Evolutionary conservation across 1,140 invertebrate genomes (phyloP).

Genomic region (Bombus vancouverensis): DNA sequence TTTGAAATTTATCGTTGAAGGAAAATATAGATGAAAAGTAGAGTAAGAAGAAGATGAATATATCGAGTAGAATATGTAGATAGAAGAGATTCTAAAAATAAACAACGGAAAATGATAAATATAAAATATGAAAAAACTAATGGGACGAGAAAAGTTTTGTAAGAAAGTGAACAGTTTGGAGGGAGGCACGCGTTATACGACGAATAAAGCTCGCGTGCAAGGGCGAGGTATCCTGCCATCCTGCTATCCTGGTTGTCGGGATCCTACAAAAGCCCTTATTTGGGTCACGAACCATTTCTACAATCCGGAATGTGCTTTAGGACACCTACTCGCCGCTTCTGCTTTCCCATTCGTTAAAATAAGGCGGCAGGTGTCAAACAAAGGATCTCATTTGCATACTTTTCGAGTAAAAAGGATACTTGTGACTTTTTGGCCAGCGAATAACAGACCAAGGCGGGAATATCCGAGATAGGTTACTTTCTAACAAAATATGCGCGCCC

Average conservation of each 20-base stretch:
- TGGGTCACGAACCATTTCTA: constrained; percentile 78
- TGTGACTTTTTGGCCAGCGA: neutral
- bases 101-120: neutral
- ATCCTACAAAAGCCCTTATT: constrained; percentile 83
- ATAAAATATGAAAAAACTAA: neutral
- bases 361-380: constrained; percentile 82
- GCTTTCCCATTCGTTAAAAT: constrained; percentile 78
- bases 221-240: constrained; percentile 48
- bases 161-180: neutral
- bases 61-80: too few species aligned
- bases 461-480: neutral
- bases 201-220: constrained; percentile 67
- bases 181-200: neutral
- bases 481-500: constrained; percentile 71
- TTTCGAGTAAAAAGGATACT: constrained; percentile 54
- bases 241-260: constrained; percentile 79
- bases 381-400: constrained; percentile 82
- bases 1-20: neutral
- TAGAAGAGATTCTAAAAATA: neutral
- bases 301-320: constrained; percentile 40
- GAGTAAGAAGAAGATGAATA: too few species aligned
- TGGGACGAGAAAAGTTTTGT: too few species aligned
- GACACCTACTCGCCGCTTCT: constrained; percentile 71
- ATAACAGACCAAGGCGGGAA: constrained; percentile 5
- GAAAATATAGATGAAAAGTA: too few species aligned